These are phyloP conservation scores for Anser cygnoides DNA, from an alignment of 2,113 vertebrate species.

Conservation along the genomic window DNA sequence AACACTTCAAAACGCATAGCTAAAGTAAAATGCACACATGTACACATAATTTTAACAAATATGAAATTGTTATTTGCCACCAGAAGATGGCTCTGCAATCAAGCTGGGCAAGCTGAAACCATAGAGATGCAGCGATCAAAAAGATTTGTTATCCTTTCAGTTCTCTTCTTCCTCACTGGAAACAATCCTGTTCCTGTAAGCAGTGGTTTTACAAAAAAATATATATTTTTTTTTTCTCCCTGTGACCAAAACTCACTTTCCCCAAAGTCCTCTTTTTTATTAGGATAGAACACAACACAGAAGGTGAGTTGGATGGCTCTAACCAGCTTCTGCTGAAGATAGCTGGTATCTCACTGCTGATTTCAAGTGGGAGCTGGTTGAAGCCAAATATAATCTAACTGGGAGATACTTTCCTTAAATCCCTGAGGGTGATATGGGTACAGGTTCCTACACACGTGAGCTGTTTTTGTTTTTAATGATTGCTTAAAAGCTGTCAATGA, in stretches of 20 bases:
- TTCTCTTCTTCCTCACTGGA: background rate
- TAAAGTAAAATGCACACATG: background rate
- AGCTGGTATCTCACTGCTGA: background rate
- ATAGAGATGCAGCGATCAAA: background rate
- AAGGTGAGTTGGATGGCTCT: background rate
- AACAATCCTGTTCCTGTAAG: background rate
- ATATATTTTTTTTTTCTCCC: no score
- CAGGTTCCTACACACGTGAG: background rate
- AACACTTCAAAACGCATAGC: background rate
- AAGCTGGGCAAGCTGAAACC: conserved; percentile 39
- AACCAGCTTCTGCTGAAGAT: background rate
- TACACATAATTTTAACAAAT: background rate
- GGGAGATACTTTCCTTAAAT: background rate
- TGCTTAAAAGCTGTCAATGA: background rate
- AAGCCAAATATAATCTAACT: background rate
- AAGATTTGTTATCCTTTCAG: background rate
- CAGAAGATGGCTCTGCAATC: conserved; percentile 69
- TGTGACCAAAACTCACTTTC: background rate
- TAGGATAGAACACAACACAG: background rate
- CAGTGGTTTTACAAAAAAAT: background rate
- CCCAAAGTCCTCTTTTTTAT: background rate
- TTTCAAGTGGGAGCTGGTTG: background rate
- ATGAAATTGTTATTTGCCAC: conserved; percentile 29
- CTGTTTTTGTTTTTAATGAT: background rate
- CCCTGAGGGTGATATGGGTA: background rate